Conservation (phyloP, 2,888 invertebrate species). For the Nemoura dubitans region DNA sequence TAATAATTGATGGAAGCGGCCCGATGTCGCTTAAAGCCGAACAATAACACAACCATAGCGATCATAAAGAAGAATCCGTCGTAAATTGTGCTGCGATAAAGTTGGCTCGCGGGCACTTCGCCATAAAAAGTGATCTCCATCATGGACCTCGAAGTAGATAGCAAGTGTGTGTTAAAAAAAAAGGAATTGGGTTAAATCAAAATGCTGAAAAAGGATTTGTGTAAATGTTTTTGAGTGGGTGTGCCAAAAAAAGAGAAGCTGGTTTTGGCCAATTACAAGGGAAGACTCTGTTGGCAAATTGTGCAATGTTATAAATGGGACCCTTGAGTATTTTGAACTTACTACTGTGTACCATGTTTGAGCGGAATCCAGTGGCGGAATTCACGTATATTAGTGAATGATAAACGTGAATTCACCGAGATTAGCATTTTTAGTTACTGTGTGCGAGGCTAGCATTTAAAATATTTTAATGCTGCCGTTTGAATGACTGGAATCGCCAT, state of each 20-base stretch:
- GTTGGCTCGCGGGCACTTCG: background rate
- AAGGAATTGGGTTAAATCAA: background rate
- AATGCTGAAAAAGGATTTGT: background rate
- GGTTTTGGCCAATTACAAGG: background rate
- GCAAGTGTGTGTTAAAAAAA: background rate
- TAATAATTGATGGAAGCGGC: background rate
- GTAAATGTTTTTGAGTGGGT: background rate
- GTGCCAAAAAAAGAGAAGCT: background rate
- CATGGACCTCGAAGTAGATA: background rate
- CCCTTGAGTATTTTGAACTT: too few species aligned
- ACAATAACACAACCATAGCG: background rate
- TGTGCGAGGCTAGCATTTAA: too few species aligned
- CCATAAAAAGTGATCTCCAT: background rate
- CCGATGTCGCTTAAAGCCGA: background rate
- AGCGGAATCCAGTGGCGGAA: too few species aligned
- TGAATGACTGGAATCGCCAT: too few species aligned
- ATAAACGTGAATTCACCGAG: too few species aligned
- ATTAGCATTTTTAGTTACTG: too few species aligned
- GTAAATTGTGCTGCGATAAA: background rate
- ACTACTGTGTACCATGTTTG: too few species aligned
- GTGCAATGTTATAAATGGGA: too few species aligned
- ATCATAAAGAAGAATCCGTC: background rate
- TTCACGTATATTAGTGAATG: too few species aligned
- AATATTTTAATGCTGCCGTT: too few species aligned
- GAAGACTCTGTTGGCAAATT: background rate